phyloP scores from a whole-genome alignment of 1,140 invertebrate species.

The Pseudomyrmex gracilis region DNA sequence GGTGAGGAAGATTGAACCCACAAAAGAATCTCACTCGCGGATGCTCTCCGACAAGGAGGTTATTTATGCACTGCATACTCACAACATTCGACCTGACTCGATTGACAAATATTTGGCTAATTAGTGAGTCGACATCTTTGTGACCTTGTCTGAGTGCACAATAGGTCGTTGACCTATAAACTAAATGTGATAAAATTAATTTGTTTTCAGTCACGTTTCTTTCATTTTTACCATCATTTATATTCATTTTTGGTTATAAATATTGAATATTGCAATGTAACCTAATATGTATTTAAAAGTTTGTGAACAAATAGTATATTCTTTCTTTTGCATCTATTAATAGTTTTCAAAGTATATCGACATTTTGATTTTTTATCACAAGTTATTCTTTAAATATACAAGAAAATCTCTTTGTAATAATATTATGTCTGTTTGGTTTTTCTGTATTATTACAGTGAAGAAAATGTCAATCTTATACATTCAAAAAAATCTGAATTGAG shows the following conservation, averaged over 20 bases:
- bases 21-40: slow-evolving; percentile 97
- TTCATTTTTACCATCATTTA: neutral
- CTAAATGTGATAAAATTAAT: neutral
- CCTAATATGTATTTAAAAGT: slow-evolving; percentile 1
- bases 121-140: slow-evolving; percentile 90
- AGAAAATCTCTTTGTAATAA: no score
- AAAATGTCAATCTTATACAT: slow-evolving; percentile 92
- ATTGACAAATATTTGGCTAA: slow-evolving; percentile 94
- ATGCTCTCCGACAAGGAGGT: slow-evolving; percentile 97
- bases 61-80: slow-evolving; percentile 97
- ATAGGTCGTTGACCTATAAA: slow-evolving; percentile 17
- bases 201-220: neutral
- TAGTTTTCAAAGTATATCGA: no score
- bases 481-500: slow-evolving; percentile 90
- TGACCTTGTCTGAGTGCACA: slow-evolving; percentile 23
- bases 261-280: no score
- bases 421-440: slow-evolving; percentile 13
- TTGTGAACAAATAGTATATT: no score
- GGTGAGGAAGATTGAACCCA: slow-evolving; percentile 96
- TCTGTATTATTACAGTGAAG: slow-evolving; percentile 88
- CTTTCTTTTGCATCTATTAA: no score
- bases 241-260: neutral
- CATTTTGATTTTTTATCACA: no score
- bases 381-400: no score
- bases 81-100: slow-evolving; percentile 95